A percentile compares a stretch with the other conserved stretches of the same genome.
Conservation (phyloP, 1,140 invertebrate species). For the Megalonaias nervosa region DNA sequence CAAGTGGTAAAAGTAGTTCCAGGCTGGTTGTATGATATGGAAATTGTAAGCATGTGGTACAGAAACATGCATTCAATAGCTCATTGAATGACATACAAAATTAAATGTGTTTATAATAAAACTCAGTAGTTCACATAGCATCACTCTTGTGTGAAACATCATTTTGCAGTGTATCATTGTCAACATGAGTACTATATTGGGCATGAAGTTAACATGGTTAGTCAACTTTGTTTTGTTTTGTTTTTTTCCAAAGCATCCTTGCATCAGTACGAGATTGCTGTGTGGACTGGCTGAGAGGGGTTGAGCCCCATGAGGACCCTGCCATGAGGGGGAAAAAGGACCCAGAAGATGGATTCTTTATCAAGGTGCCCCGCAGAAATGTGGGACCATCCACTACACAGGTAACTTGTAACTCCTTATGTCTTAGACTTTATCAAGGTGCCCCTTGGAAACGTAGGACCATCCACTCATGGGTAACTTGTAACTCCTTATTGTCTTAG, state of each 20-base stretch:
- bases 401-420: slow-evolving; percentile 45
- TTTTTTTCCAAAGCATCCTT: slow-evolving; percentile 81
- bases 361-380: slow-evolving; percentile 93
- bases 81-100: no score
- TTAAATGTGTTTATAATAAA: no score
- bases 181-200: no score
- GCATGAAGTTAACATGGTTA: no score
- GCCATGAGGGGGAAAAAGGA: slow-evolving; percentile 97
- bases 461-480: slow-evolving; percentile 72
- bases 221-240: not conserved
- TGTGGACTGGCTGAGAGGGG: slow-evolving; percentile 94
- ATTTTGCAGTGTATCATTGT: no score
- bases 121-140: no score
- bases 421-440: slow-evolving; percentile 81
- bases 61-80: no score
- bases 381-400: slow-evolving; percentile 82
- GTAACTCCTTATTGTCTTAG: no score
- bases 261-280: slow-evolving; percentile 96
- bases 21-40: no score
- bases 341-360: slow-evolving; percentile 90
- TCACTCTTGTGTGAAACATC: no score
- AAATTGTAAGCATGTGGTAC: no score
- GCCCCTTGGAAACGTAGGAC: slow-evolving; percentile 91
- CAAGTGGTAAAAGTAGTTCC: no score
- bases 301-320: slow-evolving; percentile 93